A percentile compares a stretch with the other conserved stretches of the same genome.
Evolutionary conservation across 2,888 invertebrate genomes (phyloP).

Genomic region (Lycophotia porphyrea): DNA sequence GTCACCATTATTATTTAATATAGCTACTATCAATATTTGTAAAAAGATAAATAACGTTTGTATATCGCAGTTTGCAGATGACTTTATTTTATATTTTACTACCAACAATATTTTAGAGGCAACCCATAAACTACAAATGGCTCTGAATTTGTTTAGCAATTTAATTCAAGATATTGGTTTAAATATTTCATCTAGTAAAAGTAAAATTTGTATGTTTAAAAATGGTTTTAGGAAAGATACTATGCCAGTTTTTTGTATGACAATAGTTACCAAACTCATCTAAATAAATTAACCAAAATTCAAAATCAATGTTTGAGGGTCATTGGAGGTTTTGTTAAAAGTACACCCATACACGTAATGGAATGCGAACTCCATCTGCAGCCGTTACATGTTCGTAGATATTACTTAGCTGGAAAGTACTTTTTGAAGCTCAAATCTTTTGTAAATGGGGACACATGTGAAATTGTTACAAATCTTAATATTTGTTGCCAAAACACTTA

Average conservation of each 20-base stretch:
- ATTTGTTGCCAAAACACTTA: too few relatives aligned
- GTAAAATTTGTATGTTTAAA: background rate
- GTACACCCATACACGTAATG: background rate
- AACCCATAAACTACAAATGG: too few relatives aligned
- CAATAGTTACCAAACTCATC: too few relatives aligned
- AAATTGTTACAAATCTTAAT: too few relatives aligned
- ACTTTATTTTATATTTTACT: background rate
- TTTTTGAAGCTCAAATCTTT: too few relatives aligned
- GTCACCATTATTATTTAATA: background rate
- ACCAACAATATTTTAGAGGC: too few relatives aligned
- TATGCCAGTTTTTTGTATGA: background rate
- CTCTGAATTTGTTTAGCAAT: background rate
- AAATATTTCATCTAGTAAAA: background rate
- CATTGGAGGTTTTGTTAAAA: slow-evolving; percentile 2
- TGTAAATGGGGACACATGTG: too few relatives aligned
- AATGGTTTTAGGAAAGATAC: background rate
- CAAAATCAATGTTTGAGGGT: background rate
- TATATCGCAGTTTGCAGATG: slow-evolving; percentile 4
- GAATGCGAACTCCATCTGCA: background rate
- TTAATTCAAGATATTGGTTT: background rate
- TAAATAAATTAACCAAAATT: too few relatives aligned
- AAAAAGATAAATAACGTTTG: background rate
- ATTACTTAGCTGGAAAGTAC: background rate
- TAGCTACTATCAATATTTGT: slow-evolving; percentile 3
- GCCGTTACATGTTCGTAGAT: background rate